Base-by-base conservation (phyloP, 1,140 invertebrate species). In the Drosophila bifasciata region DNA sequence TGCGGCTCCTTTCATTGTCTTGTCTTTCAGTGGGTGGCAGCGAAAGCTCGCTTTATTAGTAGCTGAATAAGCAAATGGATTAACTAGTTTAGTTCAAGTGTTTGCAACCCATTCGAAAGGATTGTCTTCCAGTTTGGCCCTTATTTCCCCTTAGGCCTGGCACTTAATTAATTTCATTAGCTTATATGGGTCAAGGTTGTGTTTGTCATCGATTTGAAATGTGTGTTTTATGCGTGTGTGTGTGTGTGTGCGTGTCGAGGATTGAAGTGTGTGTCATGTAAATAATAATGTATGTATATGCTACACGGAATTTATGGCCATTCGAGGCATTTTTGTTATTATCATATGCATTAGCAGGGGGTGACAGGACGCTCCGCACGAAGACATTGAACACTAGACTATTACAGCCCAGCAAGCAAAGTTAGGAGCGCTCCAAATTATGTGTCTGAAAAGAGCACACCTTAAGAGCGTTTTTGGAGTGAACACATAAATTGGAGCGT, bases 91-190 rank as follows among this genome's bases (percentile, higher is more conserved):
- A 23, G 39, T 45, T 61, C 48, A 62, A 61, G 64, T 68, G 64
- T 40, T 63, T 41, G 44, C 43, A n/a, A n/a, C 19, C 21, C 21
- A 56, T 56, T 43, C 11, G 40, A 17, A 15, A 11, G 9, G 11
- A 15, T 44, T 46, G 15, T 5, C 21, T 17, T 13, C 41, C 17
- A 51, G 32, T 9, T 5, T 40, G 43, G 13, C 21, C 41, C 36
- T 28, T 62, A 15, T 25, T 66, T n/a, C 36, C 13, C n/a, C 48
- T 62, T 43, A 13, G 28, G 41, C 25, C 23, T 41, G 58, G 58
- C 40, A 39, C 52, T 69, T 77, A 77, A 73, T 79, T 69, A 74
- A 79, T 78, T 63, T 61, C 28, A 71, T 76, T 78, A 76, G 60
- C 60, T 57, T 76, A 69, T 57, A 56, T 78, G 63, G 76, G 76